Conservation (phyloP, 2,113 vertebrate species). For the Rhea pennata region DNA sequence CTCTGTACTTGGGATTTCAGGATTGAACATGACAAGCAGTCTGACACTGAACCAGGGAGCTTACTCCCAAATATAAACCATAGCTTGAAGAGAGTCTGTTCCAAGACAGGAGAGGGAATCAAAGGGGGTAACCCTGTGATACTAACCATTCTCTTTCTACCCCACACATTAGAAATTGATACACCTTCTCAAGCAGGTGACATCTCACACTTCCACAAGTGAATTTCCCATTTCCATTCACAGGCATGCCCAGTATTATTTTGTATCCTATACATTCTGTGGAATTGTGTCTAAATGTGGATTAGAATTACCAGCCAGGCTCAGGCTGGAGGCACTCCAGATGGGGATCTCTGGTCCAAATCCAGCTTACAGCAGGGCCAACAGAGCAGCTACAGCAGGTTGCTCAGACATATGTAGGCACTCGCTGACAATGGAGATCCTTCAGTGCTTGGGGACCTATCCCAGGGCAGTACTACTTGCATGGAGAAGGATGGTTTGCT, state of each 20-base stretch:
- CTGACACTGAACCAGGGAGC: background rate
- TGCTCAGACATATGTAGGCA: accelerated
- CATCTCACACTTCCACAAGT: background rate
- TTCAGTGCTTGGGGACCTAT: no score
- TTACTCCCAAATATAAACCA: background rate
- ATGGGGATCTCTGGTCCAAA: background rate
- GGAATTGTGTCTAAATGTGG: background rate
- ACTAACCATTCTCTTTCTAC: background rate
- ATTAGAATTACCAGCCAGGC: accelerated
- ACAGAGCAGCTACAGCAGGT: background rate
- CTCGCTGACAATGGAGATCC: background rate
- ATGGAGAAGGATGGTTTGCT: no score
- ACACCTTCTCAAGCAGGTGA: background rate
- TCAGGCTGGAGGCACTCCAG: background rate
- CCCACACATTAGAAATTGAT: background rate
- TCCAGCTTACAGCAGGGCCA: background rate
- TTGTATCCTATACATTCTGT: background rate
- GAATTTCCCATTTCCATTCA: background rate
- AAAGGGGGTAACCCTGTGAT: accelerated
- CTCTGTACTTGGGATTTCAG: no score
- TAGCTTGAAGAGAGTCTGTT: background rate
- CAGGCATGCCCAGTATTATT: background rate
- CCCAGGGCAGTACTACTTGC: no score
- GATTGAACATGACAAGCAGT: no score
- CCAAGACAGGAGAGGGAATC: background rate